These are phyloP conservation scores for Rhizoglyphus robini DNA, from an alignment of 1,140 invertebrate genomes.

Conservation along the genomic window DNA sequence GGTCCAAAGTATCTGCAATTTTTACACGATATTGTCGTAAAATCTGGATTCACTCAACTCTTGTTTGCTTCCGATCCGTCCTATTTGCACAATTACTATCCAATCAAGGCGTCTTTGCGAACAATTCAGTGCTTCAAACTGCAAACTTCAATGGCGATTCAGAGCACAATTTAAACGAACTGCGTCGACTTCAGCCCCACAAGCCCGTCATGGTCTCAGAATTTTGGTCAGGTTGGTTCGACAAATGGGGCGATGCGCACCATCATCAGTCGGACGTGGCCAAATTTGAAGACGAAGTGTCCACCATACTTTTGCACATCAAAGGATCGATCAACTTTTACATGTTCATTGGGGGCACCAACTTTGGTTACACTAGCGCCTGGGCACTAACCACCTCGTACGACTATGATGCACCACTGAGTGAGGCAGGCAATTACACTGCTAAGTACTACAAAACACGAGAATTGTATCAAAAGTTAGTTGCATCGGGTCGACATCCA, in stretches of 20 bases:
- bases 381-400: too few relatives aligned
- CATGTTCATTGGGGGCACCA: slow-evolving; percentile 25
- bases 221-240: slow-evolving; percentile 33
- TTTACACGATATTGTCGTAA: background rate
- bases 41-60: background rate
- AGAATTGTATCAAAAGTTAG: slow-evolving; percentile 29
- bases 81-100: too few relatives aligned
- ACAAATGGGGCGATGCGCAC: slow-evolving; percentile 29
- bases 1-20: background rate
- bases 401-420: slow-evolving; percentile 40
- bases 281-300: slow-evolving; percentile 21
- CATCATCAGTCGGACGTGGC: slow-evolving; percentile 23
- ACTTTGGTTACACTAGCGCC: slow-evolving; percentile 23
- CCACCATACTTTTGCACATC: slow-evolving; percentile 27
- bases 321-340: slow-evolving; percentile 32
- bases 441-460: slow-evolving; percentile 36
- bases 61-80: background rate
- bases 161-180: background rate
- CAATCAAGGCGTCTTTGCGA: background rate
- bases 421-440: slow-evolving; percentile 38
- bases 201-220: too few relatives aligned
- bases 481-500: background rate
- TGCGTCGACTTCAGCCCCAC: slow-evolving; percentile 20
- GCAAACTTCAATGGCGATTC: slow-evolving; percentile 1
- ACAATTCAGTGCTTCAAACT: background rate